Evolutionary conservation across 2,113 vertebrate genomes (phyloP).

Genomic region (Erinaceus europaeus): DNA sequence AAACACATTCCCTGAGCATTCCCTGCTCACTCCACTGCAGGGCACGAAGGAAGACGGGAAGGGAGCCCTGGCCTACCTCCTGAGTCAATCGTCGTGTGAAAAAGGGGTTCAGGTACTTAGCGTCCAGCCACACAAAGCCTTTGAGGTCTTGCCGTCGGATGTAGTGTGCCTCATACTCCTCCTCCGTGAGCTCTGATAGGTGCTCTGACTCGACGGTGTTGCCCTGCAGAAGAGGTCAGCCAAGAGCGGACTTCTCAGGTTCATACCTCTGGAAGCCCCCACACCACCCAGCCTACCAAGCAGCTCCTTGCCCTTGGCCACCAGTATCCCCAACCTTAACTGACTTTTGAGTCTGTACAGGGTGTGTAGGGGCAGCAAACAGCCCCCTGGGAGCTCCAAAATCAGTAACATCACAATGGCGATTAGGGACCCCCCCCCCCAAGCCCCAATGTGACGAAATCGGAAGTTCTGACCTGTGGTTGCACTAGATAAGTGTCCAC

Average conservation of each 20-base stretch:
- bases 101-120: constrained; percentile 97
- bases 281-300: not conserved
- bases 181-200: constrained; percentile 96
- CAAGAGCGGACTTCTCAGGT: accelerated
- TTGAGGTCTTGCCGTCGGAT: constrained; percentile 95
- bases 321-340: not conserved
- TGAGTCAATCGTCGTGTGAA: constrained; percentile 97
- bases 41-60: not conserved
- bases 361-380: not conserved
- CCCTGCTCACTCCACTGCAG: not conserved
- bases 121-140: constrained; percentile 98
- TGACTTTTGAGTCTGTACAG: not conserved
- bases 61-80: constrained; percentile 83
- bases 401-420: too few relatives aligned
- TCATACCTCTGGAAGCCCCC: not conserved
- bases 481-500: not conserved
- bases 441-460: too few relatives aligned
- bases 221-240: constrained; percentile 81
- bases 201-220: constrained; percentile 96
- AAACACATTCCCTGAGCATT: not conserved
- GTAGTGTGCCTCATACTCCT: constrained; percentile 97
- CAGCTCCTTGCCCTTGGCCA: not conserved
- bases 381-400: not conserved
- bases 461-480: not conserved
- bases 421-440: not conserved